A percentile compares a stretch with the other conserved stretches of the same genome.
phyloP scores from a whole-genome alignment of 2,113 vertebrate species.

The Chlamydotis undulata region DNA sequence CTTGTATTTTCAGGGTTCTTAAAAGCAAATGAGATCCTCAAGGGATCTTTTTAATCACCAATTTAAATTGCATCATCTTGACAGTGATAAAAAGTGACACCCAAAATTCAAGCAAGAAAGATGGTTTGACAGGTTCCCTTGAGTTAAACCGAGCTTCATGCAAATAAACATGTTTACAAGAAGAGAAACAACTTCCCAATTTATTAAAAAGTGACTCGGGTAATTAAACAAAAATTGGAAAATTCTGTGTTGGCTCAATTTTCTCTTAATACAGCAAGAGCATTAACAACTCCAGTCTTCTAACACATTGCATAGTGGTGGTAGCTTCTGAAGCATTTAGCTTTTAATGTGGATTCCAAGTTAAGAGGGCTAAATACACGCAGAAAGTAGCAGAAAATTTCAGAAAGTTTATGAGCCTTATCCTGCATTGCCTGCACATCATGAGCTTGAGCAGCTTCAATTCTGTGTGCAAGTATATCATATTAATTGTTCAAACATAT shows the following conservation, averaged over 20 bases:
- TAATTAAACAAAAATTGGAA: conserved; percentile 58
- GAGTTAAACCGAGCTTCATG: background rate
- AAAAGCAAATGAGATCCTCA: background rate
- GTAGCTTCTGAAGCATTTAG: background rate
- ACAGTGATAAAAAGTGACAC: background rate
- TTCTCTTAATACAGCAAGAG: background rate
- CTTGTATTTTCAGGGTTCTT: conserved; percentile 4
- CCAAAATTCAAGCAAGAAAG: background rate
- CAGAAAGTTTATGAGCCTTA: background rate
- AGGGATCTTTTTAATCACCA: conserved; percentile 4
- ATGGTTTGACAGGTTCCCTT: background rate
- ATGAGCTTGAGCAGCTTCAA: background rate
- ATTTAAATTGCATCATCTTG: conserved; percentile 10
- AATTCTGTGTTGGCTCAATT: background rate
- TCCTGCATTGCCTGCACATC: background rate
- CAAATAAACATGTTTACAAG: conserved; percentile 19
- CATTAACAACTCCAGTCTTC: background rate
- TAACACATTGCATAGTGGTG: background rate
- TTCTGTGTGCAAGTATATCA: background rate
- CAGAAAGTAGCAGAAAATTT: background rate
- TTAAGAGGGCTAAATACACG: background rate
- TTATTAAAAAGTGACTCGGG: conserved; percentile 14
- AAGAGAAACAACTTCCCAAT: conserved; percentile 1
- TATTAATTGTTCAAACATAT: background rate
- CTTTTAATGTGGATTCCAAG: background rate